Conservation (phyloP, 2,888 invertebrate species). For the Eremobia ochroleuca region DNA sequence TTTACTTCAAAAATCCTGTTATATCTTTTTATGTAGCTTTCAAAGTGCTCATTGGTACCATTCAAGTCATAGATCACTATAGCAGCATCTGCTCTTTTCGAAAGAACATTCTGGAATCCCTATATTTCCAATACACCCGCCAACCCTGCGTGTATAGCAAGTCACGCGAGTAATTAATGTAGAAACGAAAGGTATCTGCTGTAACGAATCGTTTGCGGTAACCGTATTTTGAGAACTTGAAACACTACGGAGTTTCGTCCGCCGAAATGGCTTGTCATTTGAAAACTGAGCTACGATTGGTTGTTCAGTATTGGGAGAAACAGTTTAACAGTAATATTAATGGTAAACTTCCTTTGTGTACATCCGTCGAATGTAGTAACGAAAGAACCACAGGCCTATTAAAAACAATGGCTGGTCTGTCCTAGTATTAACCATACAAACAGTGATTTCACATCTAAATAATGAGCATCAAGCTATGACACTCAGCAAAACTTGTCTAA, state of each 20-base stretch:
- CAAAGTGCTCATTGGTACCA: no score
- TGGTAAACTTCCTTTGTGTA: not conserved
- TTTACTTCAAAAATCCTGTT: not conserved
- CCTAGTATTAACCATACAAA: not conserved
- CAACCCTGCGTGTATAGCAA: constrained; percentile 63
- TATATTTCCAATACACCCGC: constrained; percentile 14
- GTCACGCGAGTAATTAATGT: constrained; percentile 70
- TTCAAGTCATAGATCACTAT: not conserved
- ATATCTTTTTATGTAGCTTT: not conserved
- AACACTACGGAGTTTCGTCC: constrained; percentile 40
- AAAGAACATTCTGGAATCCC: not conserved
- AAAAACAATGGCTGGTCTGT: not conserved
- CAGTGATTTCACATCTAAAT: not conserved
- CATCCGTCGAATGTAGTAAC: not conserved
- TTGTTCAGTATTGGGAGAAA: constrained; percentile 22
- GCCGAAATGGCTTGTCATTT: constrained; percentile 51
- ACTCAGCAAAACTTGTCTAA: not conserved
- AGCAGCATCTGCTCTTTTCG: not conserved
- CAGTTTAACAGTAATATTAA: not conserved
- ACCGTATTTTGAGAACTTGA: constrained; percentile 62
- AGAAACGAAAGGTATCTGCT: constrained; percentile 66
- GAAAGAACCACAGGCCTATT: not conserved
- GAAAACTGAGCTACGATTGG: constrained; percentile 37
- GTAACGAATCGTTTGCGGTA: constrained; percentile 67
- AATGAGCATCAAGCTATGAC: not conserved